These are phyloP conservation scores for Macaca fascicularis DNA, from an alignment of 2,113 vertebrate species.

Conservation along the genomic window T2T-MFA8v1.1 NC_088388.1:13149501-13150000, in stretches of 20 bases:
- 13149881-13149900: not conserved
- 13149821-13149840: not conserved
- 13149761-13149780: not conserved
- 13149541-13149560: not conserved
- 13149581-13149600: not conserved
- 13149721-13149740: not conserved
- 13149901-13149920: not conserved
- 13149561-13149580: not conserved
- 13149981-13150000: not conserved
- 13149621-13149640: not conserved
- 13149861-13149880: not conserved
- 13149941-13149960: not conserved
- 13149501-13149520: conserved; percentile 86
- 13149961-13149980: rapidly evolving
- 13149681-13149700: not conserved
- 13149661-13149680: not conserved
- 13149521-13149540: not conserved
- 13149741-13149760: not conserved
- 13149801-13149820: not conserved
- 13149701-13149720: not conserved
- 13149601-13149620: not conserved
- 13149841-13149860: not conserved
- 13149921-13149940: not conserved
- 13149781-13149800: not conserved
- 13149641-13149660: not conserved